Base-by-base conservation (phyloP, 2,888 invertebrate genomes). In the Acrobasis consociella region DNA sequence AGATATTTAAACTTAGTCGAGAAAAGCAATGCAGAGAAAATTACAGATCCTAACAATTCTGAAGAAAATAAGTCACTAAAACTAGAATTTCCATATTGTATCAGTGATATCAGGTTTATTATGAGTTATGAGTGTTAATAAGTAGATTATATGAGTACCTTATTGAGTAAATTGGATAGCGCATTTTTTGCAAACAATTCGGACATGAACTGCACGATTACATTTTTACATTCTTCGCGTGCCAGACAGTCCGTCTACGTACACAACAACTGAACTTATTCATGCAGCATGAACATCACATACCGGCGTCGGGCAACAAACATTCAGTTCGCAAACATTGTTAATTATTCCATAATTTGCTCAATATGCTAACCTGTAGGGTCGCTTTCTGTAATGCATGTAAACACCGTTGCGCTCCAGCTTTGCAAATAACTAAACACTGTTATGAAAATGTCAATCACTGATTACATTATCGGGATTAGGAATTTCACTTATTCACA, bases 351-450 rank as follows among this genome's bases (percentile, higher is more conserved):
- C 52, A 60, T 60, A 51, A 51, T 42, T 38, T 52, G 16, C 50
- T 50, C 38, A 50, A 59, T 22, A 22, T 60, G 51, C 60, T 74
- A 82, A 91, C 91, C 91, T 91, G 86, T 92, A 86, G 70, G 92
- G 91, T 73, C 91, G 89, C 84, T 91, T 92, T 85, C 91, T 89
- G 90, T 92, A 91, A 91, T 92, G 91, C 92, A 92, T 92, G 88
- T 90, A 85, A 83, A 85, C 80, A 81, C 85, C 85, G 83, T 91
- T 86, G 72, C 87, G 90, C 91, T 92, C 92, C 92, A 92, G 92
- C 83, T 90, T 91, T 85, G 79, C 87, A 77, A 84, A 80, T 72
- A 77, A 85, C 81, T 75, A 73, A 79, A 72, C 72, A 69, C 76
- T 76, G 76, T 66, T 17, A 67, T 37, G 58, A 59, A 67, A 67